These are phyloP conservation scores for Pocota personata DNA, from an alignment of 2,888 invertebrate species.

Conservation along the genomic window DNA sequence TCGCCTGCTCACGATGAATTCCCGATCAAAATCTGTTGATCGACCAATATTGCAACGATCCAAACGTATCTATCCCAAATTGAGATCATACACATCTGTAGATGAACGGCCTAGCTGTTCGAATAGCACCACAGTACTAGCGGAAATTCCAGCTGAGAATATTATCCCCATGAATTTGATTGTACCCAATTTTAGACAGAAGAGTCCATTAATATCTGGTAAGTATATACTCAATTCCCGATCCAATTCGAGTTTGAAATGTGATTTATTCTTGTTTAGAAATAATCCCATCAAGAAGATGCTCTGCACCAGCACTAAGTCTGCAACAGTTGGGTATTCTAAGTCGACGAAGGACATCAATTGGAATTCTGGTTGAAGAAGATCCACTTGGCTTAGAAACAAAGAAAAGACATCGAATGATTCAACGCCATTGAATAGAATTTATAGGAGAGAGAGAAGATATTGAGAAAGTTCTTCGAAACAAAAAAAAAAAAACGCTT, in stretches of 20 bases:
- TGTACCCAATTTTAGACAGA: constrained; percentile 35
- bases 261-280: constrained; percentile 20
- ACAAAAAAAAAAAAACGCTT: constrained; percentile 1
- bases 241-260: neutral
- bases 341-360: constrained; percentile 52
- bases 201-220: constrained; percentile 52
- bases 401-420: constrained; percentile 67
- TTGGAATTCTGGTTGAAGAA: constrained; percentile 42
- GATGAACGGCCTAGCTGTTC: constrained; percentile 70
- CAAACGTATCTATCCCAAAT: constrained; percentile 65
- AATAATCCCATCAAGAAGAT: constrained; percentile 53
- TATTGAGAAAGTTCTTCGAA: neutral
- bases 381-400: constrained; percentile 60
- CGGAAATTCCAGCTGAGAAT: constrained; percentile 23
- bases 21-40: constrained; percentile 79
- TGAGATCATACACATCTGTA: constrained; percentile 70
- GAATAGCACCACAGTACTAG: constrained; percentile 42
- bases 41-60: constrained; percentile 74
- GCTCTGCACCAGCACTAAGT: constrained; percentile 58
- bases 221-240: neutral
- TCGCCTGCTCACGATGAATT: constrained; percentile 76
- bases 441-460: neutral
- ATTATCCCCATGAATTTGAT: constrained; percentile 41
- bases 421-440: constrained; percentile 57
- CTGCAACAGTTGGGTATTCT: constrained; percentile 53